Evolutionary conservation across 2,888 invertebrate genomes (phyloP), one percentile per base, ranked within the genome.

Genomic region (Conomelus anceps): DNA sequence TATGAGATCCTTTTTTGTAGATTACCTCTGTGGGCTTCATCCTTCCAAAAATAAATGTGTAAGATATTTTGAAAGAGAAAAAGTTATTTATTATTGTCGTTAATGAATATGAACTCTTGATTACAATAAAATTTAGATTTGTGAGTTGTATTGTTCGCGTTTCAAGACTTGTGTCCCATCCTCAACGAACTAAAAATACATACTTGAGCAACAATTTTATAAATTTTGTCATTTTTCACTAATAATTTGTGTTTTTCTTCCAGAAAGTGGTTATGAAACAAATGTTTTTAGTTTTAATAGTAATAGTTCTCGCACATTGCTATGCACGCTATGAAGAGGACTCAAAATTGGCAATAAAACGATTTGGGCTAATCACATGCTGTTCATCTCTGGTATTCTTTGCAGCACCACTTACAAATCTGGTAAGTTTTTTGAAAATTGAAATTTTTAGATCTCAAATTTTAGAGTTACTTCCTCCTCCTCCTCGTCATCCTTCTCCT

Each of bases 341-440:
- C 91, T 93, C 93, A 89, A 93, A 93, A 24, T 90, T 94, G 90
- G 95, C 96, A 23, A 93, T 95, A 91, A 93, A 93, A 90, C 93
- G 95, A 92, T 94, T 97, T 91, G 98, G 98, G 88, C 92, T 96
- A 63, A 92, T 95, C 88, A 96, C 97, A 91, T 96, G 97, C 93
- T 93, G 95, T 24, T 94, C 97, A 87, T 97, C 98, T 0, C 95
- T 98, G 88, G 92, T 97, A 90, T 97, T 97, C 92, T 96, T 98
- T 92, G 97, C 96, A 23, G 96, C 98, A 17, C 98, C 98, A 6
- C 94, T 98, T 91, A 96, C 96, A 88, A 96, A 96, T 92, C 93
- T 98, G 91, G 94, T 97, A 92, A 93, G 93, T 92, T 34, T 20
- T 34, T 0, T 34, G 22, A 20, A 88, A 41, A 13, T 3, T n/a